Conservation (phyloP, 1,140 invertebrate species). For the Ooceraea biroi region DNA sequence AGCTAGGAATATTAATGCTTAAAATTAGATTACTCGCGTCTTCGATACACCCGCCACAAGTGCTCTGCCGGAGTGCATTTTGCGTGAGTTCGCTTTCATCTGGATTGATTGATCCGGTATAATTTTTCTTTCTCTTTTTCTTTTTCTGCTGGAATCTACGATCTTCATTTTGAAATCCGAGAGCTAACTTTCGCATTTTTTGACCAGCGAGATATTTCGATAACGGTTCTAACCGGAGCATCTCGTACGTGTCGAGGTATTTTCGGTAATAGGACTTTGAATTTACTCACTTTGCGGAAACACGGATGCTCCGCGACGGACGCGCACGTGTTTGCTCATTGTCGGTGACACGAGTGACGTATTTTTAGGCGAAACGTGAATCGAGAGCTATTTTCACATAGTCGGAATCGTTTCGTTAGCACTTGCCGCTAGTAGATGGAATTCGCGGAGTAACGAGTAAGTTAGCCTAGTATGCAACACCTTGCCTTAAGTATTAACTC, state of each 20-base stretch:
- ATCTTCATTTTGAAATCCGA: background rate
- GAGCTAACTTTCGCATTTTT: background rate
- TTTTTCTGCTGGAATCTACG: background rate
- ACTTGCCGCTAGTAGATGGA: conserved; percentile 38
- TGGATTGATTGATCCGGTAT: background rate
- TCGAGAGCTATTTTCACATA: conserved; percentile 13
- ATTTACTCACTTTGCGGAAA: background rate
- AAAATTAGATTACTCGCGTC: conserved; percentile 42
- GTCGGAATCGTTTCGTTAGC: conserved; percentile 11
- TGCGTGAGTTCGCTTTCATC: background rate
- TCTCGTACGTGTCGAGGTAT: background rate
- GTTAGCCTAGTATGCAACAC: conserved; percentile 10
- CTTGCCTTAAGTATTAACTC: background rate
- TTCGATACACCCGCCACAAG: conserved; percentile 16
- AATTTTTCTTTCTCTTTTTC: conserved; percentile 12
- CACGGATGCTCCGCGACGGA: background rate
- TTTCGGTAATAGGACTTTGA: background rate
- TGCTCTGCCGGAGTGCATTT: conserved; percentile 14
- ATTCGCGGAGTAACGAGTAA: conserved; percentile 29
- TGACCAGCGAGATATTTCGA: background rate
- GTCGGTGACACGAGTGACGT: background rate
- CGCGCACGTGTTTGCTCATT: background rate
- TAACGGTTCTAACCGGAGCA: background rate
- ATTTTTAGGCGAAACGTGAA: conserved; percentile 45
- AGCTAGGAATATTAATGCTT: background rate